Conservation (phyloP, 1,140 invertebrate species). For the Alviniconcha marisindica region DNA sequence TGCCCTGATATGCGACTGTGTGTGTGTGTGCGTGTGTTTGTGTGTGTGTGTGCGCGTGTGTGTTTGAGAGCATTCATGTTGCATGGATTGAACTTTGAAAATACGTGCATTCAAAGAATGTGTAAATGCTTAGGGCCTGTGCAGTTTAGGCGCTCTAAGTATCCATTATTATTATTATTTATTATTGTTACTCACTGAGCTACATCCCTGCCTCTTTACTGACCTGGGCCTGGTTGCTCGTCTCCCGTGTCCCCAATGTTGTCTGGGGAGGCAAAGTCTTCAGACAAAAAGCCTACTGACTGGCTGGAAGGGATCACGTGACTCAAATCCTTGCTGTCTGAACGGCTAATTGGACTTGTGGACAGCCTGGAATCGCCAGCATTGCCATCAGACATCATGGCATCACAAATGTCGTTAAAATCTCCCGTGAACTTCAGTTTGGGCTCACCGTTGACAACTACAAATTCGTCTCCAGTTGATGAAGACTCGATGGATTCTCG, state of each 20-base stretch:
- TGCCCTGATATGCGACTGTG: too few relatives aligned
- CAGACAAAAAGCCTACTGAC: constrained; percentile 58
- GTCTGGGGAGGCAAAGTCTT: constrained; percentile 26
- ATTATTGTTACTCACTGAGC: neutral
- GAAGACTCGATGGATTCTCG: constrained; percentile 88
- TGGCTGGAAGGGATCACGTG: constrained; percentile 69
- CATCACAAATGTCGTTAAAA: constrained; percentile 85
- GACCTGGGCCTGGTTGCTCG: constrained; percentile 25
- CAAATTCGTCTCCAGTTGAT: constrained; percentile 89
- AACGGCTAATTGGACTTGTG: constrained; percentile 43
- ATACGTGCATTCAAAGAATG: too few relatives aligned
- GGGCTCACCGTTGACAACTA: constrained; percentile 84
- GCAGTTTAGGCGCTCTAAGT: too few relatives aligned
- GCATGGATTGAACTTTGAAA: too few relatives aligned
- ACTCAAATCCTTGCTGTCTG: constrained; percentile 45
- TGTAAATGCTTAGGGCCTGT: too few relatives aligned
- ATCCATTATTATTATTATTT: neutral
- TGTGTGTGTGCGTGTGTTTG: too few relatives aligned
- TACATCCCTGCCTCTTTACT: too few relatives aligned
- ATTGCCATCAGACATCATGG: constrained; percentile 80
- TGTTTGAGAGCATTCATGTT: too few relatives aligned
- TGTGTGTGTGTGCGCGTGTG: too few relatives aligned
- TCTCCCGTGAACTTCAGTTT: constrained; percentile 87
- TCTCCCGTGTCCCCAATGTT: constrained; percentile 6
- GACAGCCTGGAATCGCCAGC: constrained; percentile 43